These are phyloP conservation scores for Escarpia spicata DNA, from an alignment of 2,888 invertebrate species.

Conservation along the genomic window DNA sequence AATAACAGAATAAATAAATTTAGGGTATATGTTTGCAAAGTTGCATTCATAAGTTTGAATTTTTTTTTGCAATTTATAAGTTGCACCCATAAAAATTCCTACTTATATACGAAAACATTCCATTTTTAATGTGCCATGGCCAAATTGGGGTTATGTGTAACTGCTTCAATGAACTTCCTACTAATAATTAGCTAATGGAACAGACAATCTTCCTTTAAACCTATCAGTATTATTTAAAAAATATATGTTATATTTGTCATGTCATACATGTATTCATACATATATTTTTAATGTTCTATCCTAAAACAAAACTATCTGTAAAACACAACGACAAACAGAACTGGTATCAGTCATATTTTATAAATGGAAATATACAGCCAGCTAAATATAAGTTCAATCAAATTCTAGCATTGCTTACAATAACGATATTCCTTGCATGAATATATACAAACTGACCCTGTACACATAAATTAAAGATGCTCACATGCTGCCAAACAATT, in stretches of 20 bases:
- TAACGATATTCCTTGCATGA: background rate
- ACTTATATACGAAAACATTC: too few species aligned
- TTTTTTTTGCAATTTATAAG: too few species aligned
- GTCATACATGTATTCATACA: background rate
- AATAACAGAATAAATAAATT: too few species aligned
- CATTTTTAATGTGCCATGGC: too few species aligned
- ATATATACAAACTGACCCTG: background rate
- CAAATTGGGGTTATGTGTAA: too few species aligned
- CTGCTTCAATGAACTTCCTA: too few species aligned
- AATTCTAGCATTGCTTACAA: background rate
- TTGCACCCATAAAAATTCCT: too few species aligned
- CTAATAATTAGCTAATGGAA: too few species aligned
- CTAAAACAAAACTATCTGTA: background rate
- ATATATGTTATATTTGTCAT: background rate
- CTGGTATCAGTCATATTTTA: slow-evolving; percentile 10
- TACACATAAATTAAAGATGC: background rate
- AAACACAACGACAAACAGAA: background rate
- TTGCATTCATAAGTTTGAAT: too few species aligned
- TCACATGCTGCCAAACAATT: background rate
- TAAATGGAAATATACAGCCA: slow-evolving; percentile 3
- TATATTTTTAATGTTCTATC: background rate
- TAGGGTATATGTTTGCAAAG: too few species aligned
- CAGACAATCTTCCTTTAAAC: too few species aligned
- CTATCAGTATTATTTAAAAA: too few species aligned
- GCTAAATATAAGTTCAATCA: background rate